A percentile compares a stretch with the other conserved stretches of the same genome.
Conservation (phyloP, 2,113 vertebrate genomes). For the Ia io region DNA sequence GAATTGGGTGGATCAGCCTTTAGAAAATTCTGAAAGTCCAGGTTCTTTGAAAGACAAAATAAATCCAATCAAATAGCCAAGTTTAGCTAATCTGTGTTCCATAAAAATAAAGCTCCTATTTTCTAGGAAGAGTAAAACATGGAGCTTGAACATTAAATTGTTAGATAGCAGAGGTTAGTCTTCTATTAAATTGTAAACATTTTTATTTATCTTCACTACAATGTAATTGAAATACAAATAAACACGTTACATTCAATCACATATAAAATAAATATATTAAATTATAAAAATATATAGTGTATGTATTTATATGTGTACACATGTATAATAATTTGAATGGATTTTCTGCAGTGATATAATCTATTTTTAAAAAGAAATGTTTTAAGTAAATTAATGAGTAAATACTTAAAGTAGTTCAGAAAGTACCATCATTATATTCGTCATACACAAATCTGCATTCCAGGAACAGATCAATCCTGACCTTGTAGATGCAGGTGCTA, state of each 20-base stretch:
- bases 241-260: background rate
- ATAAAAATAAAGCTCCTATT: background rate
- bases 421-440: background rate
- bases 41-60: constrained; percentile 46
- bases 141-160: constrained; percentile 13
- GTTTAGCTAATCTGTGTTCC: background rate
- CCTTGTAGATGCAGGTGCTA: too few relatives aligned
- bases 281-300: background rate
- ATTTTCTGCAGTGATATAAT: background rate
- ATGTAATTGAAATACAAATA: background rate
- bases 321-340: background rate
- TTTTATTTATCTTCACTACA: background rate
- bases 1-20: background rate
- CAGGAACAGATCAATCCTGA: background rate
- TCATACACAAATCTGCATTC: background rate
- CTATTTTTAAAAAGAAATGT: background rate
- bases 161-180: background rate
- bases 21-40: constrained; percentile 25
- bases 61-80: background rate
- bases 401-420: constrained; percentile 1
- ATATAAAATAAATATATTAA: background rate
- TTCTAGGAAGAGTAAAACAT: constrained; percentile 17
- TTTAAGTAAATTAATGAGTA: background rate
- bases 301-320: background rate
- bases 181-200: background rate